Evolutionary conservation across 2,113 vertebrate species (phyloP).

Genomic region (Mohoua ochrocephala): DNA sequence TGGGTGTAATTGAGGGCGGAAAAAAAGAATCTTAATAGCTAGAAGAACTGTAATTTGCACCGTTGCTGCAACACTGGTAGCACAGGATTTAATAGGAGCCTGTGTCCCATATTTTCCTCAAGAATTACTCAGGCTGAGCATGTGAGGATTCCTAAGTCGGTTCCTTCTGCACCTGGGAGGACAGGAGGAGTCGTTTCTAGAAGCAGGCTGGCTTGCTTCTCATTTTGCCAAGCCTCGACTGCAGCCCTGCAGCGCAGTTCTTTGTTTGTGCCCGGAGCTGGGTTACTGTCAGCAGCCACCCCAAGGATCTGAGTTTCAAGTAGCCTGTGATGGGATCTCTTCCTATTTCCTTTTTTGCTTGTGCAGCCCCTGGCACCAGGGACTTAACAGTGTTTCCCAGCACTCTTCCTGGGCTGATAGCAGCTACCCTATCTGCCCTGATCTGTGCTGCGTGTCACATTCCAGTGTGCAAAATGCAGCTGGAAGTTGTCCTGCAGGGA

Average conservation of each 20-base stretch:
- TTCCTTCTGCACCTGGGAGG: not conserved
- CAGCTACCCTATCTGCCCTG: not conserved
- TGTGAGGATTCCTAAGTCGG: not conserved
- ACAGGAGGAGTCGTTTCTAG: not conserved
- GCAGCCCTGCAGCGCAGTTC: not conserved
- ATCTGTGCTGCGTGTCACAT: not conserved
- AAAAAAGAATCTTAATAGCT: not conserved
- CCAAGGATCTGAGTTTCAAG: not conserved
- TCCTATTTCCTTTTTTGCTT: not conserved
- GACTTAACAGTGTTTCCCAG: not conserved
- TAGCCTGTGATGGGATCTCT: not conserved
- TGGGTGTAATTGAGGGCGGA: not conserved
- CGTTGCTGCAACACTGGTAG: not conserved
- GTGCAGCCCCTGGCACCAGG: not conserved
- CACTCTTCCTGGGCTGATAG: not conserved
- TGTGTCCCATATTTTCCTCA: not conserved
- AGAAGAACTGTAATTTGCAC: not conserved
- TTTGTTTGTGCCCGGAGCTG: not conserved
- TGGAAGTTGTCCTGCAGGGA: not conserved
- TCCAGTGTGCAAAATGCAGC: not conserved
- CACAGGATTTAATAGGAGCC: not conserved
- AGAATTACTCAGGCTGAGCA: not conserved
- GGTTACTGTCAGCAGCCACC: not conserved
- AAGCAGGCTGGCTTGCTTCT: not conserved
- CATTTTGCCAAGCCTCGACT: not conserved